These are phyloP conservation scores for Cepphus grylle DNA, from an alignment of 2,113 vertebrate species.

Conservation along the genomic window DNA sequence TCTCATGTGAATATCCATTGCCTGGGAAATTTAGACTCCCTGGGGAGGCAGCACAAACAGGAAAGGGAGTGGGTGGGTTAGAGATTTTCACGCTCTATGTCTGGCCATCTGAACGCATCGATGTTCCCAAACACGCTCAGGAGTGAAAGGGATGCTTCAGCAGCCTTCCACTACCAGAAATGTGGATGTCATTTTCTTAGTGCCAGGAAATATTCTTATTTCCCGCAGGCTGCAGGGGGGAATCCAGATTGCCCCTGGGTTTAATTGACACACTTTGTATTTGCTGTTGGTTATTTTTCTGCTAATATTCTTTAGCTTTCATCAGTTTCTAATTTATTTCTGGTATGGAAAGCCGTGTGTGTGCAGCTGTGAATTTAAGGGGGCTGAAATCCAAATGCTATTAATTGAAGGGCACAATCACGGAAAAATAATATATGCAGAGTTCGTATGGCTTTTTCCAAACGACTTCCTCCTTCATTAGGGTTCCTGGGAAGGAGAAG, in stretches of 20 bases:
- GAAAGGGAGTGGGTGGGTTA: not conserved
- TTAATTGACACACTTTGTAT: not conserved
- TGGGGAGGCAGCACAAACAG: not conserved
- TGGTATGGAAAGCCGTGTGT: not conserved
- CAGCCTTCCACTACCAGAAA: not conserved
- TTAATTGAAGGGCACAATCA: not conserved
- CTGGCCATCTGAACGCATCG: not conserved
- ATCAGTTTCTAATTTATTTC: not conserved
- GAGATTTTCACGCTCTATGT: not conserved
- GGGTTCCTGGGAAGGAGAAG: not conserved
- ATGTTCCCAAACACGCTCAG: not conserved
- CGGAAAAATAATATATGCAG: not conserved
- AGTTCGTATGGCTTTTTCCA: not conserved
- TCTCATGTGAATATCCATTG: not conserved
- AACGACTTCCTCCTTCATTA: not conserved
- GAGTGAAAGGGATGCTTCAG: not conserved
- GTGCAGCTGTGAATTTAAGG: not conserved
- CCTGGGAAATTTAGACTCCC: not conserved
- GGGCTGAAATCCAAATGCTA: not conserved
- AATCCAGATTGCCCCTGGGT: not conserved
- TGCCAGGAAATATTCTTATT: not conserved
- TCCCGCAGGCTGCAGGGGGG: not conserved
- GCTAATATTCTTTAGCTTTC: not conserved
- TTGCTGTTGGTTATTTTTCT: not conserved
- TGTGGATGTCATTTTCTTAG: not conserved